Evolutionary conservation across 2,113 vertebrate genomes (phyloP).

Genomic region (Vulpes ferrilata): DNA sequence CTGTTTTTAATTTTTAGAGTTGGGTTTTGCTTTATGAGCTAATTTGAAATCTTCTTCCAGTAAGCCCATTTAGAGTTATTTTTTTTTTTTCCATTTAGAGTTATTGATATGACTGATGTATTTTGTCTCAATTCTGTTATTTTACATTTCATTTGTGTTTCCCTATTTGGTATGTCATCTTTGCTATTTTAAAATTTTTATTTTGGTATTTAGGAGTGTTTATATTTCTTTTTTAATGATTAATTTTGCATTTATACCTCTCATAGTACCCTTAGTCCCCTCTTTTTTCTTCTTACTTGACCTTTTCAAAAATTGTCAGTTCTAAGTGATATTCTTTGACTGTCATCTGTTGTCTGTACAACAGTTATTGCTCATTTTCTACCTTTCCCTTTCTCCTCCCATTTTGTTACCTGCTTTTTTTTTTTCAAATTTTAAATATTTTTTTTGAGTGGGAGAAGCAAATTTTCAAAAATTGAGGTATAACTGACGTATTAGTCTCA

Average conservation of each 20-base stretch:
- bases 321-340: not conserved
- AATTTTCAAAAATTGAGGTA: not conserved
- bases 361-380: not conserved
- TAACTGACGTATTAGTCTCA: not conserved
- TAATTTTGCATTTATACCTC: not conserved
- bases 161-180: not conserved
- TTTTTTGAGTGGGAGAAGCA: not conserved
- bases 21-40: not conserved
- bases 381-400: not conserved
- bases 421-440: not conserved
- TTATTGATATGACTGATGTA: not conserved
- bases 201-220: not conserved
- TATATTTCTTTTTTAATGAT: not conserved
- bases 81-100: not conserved
- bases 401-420: not conserved
- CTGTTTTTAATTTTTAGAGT: not conserved
- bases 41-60: not conserved
- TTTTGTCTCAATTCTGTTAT: not conserved
- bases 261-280: not conserved
- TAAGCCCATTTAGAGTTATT: not conserved
- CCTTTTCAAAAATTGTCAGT: not conserved
- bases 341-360: not conserved
- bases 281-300: not conserved
- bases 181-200: not conserved
- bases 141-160: not conserved